These are phyloP conservation scores for Lineus longissimus DNA, from an alignment of 1,140 invertebrate species.

Conservation along the genomic window DNA sequence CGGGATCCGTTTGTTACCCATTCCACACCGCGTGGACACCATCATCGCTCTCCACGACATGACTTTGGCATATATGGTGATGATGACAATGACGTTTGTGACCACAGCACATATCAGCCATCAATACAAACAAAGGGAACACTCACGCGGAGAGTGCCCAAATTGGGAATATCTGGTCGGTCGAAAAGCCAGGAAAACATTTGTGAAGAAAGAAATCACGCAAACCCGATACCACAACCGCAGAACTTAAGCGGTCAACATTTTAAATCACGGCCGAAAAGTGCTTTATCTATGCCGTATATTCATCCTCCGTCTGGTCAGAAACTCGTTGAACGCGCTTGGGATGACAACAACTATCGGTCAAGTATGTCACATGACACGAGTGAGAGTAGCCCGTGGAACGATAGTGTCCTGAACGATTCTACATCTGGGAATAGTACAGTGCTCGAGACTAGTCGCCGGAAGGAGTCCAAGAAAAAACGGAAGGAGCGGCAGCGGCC, in stretches of 20 bases:
- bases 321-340: too few relatives aligned
- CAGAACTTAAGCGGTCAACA: too few relatives aligned
- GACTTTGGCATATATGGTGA: constrained; percentile 7
- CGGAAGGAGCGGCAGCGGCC: not conserved
- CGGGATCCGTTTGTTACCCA: not conserved
- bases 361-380: too few relatives aligned
- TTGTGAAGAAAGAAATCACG: not conserved
- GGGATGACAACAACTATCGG: too few relatives aligned
- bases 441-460: too few relatives aligned
- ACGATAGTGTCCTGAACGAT: constrained; percentile 3
- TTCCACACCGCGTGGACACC: not conserved
- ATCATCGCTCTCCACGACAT: not conserved
- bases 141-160: not conserved
- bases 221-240: too few relatives aligned
- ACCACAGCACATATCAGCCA: too few relatives aligned
- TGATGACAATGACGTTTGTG: not conserved
- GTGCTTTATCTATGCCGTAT: too few relatives aligned
- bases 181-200: constrained; percentile 7
- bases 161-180: not conserved
- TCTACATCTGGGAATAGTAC: not conserved
- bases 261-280: too few relatives aligned
- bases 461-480: not conserved
- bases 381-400: too few relatives aligned
- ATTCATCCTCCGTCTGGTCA: too few relatives aligned
- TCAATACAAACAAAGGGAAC: not conserved